Evolutionary conservation across 2,888 invertebrate genomes (phyloP), one percentile per base, ranked within the genome.

Genomic region (Chrysomela aeneicollis): DNA sequence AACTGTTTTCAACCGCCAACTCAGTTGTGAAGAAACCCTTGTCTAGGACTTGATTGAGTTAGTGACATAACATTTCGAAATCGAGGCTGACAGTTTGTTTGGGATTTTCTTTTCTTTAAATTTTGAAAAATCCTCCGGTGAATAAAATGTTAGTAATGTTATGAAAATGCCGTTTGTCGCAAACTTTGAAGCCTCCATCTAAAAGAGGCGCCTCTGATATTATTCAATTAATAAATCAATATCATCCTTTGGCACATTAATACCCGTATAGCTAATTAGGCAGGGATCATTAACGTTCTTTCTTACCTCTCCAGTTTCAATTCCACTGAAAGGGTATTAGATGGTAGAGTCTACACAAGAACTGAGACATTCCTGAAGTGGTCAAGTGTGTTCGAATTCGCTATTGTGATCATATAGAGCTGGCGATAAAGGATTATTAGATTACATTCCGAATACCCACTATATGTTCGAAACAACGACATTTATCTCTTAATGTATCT

Each of bases 341-440:
- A 21, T 21, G 22, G 19, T 32, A 32, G 32, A 21, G 30, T 50
- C 15, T 17, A 59, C 21, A 49, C 49, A 32, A 57, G 47, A 53
- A 61, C 53, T 51, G 58, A 65, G 65, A 47, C 59, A 49, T 54
- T 52, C 51, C 42, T 57, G 57, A 42, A 58, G 61, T 59, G 65
- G 65, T 65, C 65, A 65, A 65, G 59, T 61, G 61, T 58, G 54
- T 60, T 54, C 58, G 61, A 65, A 52, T 65, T 61, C 55, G 60
- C 61, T 50, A 59, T 59, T 52, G 65, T 65, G 57, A 65, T 53
- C 52, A 64, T 64, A 52, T 63, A 59, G 42, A 42, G 63, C 59
- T 59, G 42, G 65, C 53, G 61, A 49, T 50, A 54, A 57, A 37
- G 65, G 61, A 65, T 65, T 65, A 65, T 65, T 61, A 61, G 65